Conservation (phyloP, 2,888 invertebrate genomes). For the Tenthredo mesomela region DNA sequence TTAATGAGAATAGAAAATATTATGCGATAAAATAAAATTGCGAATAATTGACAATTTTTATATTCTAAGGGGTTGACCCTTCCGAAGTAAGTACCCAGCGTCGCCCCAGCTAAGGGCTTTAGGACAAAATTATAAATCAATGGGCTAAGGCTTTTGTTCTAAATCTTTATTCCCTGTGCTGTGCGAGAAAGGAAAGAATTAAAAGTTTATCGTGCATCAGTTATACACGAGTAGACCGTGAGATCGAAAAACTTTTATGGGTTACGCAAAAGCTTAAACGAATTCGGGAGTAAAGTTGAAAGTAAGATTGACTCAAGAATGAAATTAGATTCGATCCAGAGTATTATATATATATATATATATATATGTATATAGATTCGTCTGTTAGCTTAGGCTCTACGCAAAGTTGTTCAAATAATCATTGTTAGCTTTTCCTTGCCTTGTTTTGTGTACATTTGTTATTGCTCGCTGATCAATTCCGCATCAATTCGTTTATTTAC, state of each 20-base stretch:
- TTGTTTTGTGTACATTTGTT: slow-evolving; percentile 7
- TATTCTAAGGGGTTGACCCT: neutral
- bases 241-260: slow-evolving; percentile 48
- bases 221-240: slow-evolving; percentile 45
- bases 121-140: slow-evolving; percentile 9
- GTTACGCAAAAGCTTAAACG: slow-evolving; percentile 49
- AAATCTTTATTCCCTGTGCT: slow-evolving; percentile 10
- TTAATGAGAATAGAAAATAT: neutral
- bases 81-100: neutral
- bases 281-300: slow-evolving; percentile 35
- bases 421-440: neutral
- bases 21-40: neutral
- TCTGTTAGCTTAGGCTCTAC: slow-evolving; percentile 39
- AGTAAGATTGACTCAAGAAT: slow-evolving; percentile 49
- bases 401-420: slow-evolving; percentile 35
- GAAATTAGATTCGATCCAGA: slow-evolving; percentile 46
- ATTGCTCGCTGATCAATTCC: neutral
- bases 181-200: neutral
- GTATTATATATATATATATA: slow-evolving; percentile 17
- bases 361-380: slow-evolving; percentile 1
- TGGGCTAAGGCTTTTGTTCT: neutral
- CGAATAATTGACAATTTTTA: neutral
- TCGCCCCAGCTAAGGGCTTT: neutral
- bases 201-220: slow-evolving; percentile 47
- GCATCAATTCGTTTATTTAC: neutral